Base-by-base conservation (phyloP, 2,888 invertebrate species). In the Aphodius sticticus region DNA sequence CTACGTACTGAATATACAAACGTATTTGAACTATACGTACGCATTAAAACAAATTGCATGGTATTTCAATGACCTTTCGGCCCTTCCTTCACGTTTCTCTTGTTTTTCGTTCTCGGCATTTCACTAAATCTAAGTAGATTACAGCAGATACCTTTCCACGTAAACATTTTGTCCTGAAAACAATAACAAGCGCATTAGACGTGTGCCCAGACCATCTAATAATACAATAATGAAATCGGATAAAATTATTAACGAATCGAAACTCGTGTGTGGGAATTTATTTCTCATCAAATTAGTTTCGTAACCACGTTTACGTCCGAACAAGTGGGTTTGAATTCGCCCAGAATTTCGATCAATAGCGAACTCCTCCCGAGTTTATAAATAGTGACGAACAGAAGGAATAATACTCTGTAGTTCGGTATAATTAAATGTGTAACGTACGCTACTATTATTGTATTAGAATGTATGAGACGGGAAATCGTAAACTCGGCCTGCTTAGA, bases 281-380 rank as follows among this genome's bases (percentile, higher is more conserved):
- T 53, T 53, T 53, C 9, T 7, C 7, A 53, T 53, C 53, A 53
- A 53, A 53, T 53, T 53, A 53, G 53, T 74, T 74, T 74, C 35
- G 74, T n/a, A 74, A n/a, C 74, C 14, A 16, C 72, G 72, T 6
- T 26, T n/a, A 74, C n/a, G 15, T 16, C 26, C 74, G 35, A 37
- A 74, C 36, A 37, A 74, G 16, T 74, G 74, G n/a, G 37, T 36
- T 26, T 74, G 74, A 74, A 74, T n/a, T 74, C 26, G n/a, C 74
- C 0, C 26, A 74, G 74, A 74, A 26, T 36, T 36, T 26, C 16
- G 35, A 74, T 74, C 74, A 26, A 74, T 74, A 74, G 74, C n/a
- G 1, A 3, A 70, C 26, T 16, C 35, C 37, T 14, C 74, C 16
- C 6, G n/a, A 12, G 74, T 7, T 26, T 26, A n/a, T 26, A 74